phyloP scores from a whole-genome alignment of 2,113 vertebrate genomes.

The Mus spicilegus region DNA sequence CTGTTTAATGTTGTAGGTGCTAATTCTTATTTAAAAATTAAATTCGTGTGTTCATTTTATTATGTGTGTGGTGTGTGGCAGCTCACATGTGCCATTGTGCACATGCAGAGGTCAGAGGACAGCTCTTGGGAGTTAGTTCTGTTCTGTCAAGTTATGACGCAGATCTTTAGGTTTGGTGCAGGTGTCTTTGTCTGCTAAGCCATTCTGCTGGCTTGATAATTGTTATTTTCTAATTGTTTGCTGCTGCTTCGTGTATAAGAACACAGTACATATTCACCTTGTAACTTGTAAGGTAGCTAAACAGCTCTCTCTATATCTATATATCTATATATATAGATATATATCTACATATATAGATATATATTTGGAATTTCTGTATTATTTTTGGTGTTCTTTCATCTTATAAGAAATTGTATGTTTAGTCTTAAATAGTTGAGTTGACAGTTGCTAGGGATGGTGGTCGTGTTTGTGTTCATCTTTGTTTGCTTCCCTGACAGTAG shows the following conservation, averaged over 20 bases:
- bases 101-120: neutral
- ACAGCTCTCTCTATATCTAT: too few species aligned
- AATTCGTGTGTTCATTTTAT: neutral
- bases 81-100: neutral
- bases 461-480: neutral
- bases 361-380: neutral
- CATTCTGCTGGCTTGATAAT: neutral
- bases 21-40: neutral
- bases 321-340: too few species aligned
- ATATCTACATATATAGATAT: too few species aligned
- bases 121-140: neutral
- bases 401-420: neutral
- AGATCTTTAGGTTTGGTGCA: neutral
- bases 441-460: neutral
- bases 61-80: neutral
- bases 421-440: constrained; percentile 11
- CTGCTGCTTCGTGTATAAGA: neutral
- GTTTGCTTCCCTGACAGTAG: neutral
- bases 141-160: neutral
- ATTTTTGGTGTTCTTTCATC: constrained; percentile 25
- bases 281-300: neutral
- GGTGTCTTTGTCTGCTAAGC: neutral
- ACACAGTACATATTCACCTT: neutral
- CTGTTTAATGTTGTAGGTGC: neutral
- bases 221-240: neutral